phyloP scores from a whole-genome alignment of 2,888 invertebrate species.

The Nesidiocoris tenuis region DNA sequence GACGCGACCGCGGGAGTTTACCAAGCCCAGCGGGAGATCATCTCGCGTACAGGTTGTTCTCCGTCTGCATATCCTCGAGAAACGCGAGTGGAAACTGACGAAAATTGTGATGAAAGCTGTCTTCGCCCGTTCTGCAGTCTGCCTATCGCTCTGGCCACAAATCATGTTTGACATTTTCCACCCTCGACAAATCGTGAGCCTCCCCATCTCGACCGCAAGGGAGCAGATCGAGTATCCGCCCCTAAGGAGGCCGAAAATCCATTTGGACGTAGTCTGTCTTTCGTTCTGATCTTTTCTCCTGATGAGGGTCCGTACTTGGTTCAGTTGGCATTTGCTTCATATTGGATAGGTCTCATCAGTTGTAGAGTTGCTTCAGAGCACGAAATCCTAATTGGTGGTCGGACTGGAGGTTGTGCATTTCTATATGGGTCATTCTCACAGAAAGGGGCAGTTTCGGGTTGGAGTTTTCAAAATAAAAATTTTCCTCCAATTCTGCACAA shows the following conservation, averaged over 20 bases:
- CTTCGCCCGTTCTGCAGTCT: slow-evolving; percentile 5
- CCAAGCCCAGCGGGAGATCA: background rate
- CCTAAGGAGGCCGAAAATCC: background rate
- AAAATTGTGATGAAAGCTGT: slow-evolving; percentile 20
- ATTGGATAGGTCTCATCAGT: background rate
- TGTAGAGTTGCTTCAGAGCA: background rate
- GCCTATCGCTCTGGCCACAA: slow-evolving; percentile 7
- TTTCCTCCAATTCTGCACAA: too few relatives aligned
- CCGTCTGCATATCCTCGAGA: background rate
- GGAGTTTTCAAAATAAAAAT: too few relatives aligned
- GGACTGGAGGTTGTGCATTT: too few relatives aligned
- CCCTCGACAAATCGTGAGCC: slow-evolving; percentile 20
- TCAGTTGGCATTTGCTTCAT: background rate
- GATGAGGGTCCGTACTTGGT: background rate
- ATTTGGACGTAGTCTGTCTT: background rate
- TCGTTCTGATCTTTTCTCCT: background rate
- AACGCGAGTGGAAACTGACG: background rate
- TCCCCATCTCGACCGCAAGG: background rate
- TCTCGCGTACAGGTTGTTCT: background rate
- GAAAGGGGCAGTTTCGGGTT: too few relatives aligned
- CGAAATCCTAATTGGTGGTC: background rate
- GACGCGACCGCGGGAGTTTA: slow-evolving; percentile 3
- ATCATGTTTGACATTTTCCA: slow-evolving; percentile 28
- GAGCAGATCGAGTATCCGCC: background rate
- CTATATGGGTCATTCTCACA: too few relatives aligned